Percentiles rank a stretch among this genome's conserved stretches.
phyloP scores from a whole-genome alignment of 2,113 vertebrate species.

The Cyanistes caeruleus region DNA sequence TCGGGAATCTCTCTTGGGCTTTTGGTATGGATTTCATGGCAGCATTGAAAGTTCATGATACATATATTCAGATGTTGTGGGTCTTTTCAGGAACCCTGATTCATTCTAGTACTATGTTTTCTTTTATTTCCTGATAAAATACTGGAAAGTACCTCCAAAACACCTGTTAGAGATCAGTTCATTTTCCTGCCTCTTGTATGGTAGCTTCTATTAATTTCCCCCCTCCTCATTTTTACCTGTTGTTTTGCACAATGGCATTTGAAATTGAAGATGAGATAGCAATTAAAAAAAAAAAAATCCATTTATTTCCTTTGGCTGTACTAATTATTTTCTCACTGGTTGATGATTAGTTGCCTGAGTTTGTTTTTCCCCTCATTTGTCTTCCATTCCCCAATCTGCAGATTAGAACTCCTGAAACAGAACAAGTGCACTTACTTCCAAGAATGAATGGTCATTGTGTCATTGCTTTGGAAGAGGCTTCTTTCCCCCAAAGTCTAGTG shows the following conservation, averaged over 20 bases:
- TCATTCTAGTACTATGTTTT: neutral
- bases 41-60: neutral
- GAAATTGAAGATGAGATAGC: neutral
- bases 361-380: neutral
- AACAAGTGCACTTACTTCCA: neutral
- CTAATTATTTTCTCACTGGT: neutral
- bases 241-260: neutral
- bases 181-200: neutral
- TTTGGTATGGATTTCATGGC: neutral
- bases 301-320: neutral
- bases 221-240: neutral
- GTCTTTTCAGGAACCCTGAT: neutral
- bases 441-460: neutral
- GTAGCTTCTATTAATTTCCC: neutral
- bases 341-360: neutral
- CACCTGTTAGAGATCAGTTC: neutral
- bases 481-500: neutral
- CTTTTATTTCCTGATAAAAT: neutral
- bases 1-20: neutral
- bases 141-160: neutral
- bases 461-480: neutral
- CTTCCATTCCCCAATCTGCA: neutral
- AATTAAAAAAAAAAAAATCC: neutral
- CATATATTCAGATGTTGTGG: neutral
- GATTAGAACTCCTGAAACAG: neutral